Evolutionary conservation across 1,140 invertebrate genomes (phyloP).

Genomic region (Himalopsyche phryganea): DNA sequence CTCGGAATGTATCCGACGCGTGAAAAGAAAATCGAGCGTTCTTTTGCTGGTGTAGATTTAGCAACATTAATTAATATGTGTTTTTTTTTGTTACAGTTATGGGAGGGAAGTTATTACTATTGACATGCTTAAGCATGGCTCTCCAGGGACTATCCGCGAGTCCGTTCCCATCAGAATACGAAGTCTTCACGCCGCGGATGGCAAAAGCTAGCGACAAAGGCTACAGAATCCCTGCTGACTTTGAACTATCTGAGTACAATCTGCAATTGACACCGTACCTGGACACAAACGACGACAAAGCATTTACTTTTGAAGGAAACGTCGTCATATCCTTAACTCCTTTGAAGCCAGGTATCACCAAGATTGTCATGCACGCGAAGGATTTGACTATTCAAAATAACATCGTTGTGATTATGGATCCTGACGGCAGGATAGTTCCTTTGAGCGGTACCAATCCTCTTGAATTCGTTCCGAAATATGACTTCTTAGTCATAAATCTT

Average conservation of each 20-base stretch:
- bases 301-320: conserved; percentile 14
- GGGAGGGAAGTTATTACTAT: too few relatives aligned
- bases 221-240: conserved; percentile 7
- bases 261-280: conserved; percentile 9
- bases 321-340: conserved; percentile 32
- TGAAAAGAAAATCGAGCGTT: too few relatives aligned
- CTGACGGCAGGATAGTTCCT: neutral
- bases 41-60: too few relatives aligned
- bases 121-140: too few relatives aligned
- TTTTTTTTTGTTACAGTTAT: too few relatives aligned
- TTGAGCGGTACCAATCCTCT: neutral
- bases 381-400: neutral
- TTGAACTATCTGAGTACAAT: neutral
- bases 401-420: neutral
- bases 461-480: neutral
- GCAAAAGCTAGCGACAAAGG: neutral
- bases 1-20: too few relatives aligned
- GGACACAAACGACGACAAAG: neutral
- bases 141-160: too few relatives aligned
- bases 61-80: too few relatives aligned
- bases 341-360: neutral
- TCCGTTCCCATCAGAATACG: too few relatives aligned
- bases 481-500: neutral
- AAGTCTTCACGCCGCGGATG: too few relatives aligned
- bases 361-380: neutral